Base-by-base conservation (phyloP, 2,113 vertebrate species). In the Chrysemys picta region DNA sequence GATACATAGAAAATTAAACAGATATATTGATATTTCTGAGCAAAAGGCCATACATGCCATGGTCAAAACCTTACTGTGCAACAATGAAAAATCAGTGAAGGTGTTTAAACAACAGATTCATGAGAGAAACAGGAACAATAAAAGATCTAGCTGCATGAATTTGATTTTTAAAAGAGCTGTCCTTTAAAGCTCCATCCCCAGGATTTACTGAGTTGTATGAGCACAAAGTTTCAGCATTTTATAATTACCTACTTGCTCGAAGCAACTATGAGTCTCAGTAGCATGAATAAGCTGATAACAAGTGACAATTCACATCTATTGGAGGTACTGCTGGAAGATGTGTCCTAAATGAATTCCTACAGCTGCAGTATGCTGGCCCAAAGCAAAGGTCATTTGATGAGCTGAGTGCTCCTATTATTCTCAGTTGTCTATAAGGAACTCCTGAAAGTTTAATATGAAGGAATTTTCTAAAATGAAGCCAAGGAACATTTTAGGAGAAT, bases 121-220 rank as follows among this genome's bases (percentile, higher is more conserved):
- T 17, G n/a, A 54, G 79, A 80, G 83, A 96, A 96, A 88, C 52
- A 90, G 50, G 27, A 56, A n/a, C 84, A 72, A 89, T 86, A 91
- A 93, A 94, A 82, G 85, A 57, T 82, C 72, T 38, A 24, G 38
- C n/a, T 87, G 65, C 45, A 38, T 88, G 72, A 7, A 79, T 85
- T 89, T 81, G 75, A 65, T 53, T 95, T 94, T 88, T 94, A 57
- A 84, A 69, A 92, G 25, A 42, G 14, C 31, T 76, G 65, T 25
- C 27, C 13, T 94, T 86, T 81, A 93, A 83, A 1, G 2, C 75
- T 88, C 88, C 35, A 45, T 10, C 54, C 53, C 5, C 0, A 0
- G 53, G 78, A 56, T 95, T 84, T 75, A 65, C 91, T 92, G 5
- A 85, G 57, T 7, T 6, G 85, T 29, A 79, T 87, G 65, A 90